Base-by-base conservation (phyloP, 2,113 vertebrate genomes). In the Carollia perspicillata region DNA sequence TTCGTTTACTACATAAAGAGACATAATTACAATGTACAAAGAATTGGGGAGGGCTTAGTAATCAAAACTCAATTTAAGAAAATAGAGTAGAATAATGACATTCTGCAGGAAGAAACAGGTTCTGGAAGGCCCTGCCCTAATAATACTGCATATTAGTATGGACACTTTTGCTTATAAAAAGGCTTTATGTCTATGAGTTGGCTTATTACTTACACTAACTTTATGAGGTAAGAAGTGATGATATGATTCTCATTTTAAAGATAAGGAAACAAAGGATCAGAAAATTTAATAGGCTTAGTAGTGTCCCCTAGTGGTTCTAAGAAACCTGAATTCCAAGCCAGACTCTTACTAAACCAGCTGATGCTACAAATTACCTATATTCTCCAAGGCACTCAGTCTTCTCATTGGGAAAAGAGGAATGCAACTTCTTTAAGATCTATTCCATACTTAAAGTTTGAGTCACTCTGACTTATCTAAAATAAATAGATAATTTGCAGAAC, bases 51-150 rank as follows among this genome's bases (percentile, higher is more conserved):
- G 14, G 16, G 8, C 33, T 55, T 77, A 87, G 3, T 79, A 79
- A 93, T 89, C 53, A 83, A 94, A 93, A 74, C 12, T 20, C 53
- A 89, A 63, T 65, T 77, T 80, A 75, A 84, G 51, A 66, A 90
- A 93, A 65, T 79, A 72, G 47, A 90, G 3, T 60, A 20, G 13
- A 90, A 68, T 80, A 86, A 71, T 84, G 20, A 87, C 37, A 87
- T 66, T 78, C 14, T 6, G 51, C 0, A 79, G 1, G 3, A 78
- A 17, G 28, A 84, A 90, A 8, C 0, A 33, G 8, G 7, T 12
- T 87, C 53, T 71, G 22, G 8, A 44, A 91, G 5, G 2, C 20
- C 9, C 18, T 78, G 2, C 2, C 77, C 6, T 37, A 63, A 72
- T 18, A 14, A 42, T 30, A 69, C 0, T 87, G 5, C 12, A 28